Base-by-base conservation (phyloP, 2,113 vertebrate genomes). In the Cyanoramphus novaezelandiae region DNA sequence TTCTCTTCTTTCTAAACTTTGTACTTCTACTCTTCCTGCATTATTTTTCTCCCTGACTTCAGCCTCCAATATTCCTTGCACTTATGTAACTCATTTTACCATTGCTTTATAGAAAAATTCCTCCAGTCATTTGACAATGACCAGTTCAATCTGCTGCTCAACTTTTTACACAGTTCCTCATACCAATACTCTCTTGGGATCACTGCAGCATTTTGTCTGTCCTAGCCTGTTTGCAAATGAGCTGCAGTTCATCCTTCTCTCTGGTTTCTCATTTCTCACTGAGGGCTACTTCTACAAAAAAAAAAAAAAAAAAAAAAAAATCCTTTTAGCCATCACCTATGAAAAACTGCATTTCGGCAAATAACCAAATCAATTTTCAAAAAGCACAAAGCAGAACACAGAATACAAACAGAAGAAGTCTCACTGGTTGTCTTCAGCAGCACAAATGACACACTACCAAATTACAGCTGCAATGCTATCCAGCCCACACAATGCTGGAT, bases 391-490 rank as follows among this genome's bases (percentile, higher is more conserved):
- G 27, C 16, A 44, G 14, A 83, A 35, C 1, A 7, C 3, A 1
- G 7, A 87, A 80, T 6, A 80, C 11, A 55, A 80, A 47, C 17
- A 20, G 18, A 41, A 44, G 8, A 53, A 19, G 21, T 28, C 17
- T 77, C 44, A n/a, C 27, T 11, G 33, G 3, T 28, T 4, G 1
- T 11, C 76, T 65, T 91, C 44, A 86, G 31, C 39, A 72, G 12
- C 0, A 11, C 25, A 76, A 79, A 33, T 2, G 12, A 19, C 17
- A 35, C 6, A 21, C 39, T 69, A n/a, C 13, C 0, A 0, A 74
- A 63, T 49, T 37, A 91, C 3, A 2, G 18, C 1, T 52, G 24
- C n/a, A 72, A 74, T 27, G 10, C 24, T 47, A 49, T 6, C 6
- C 29, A 39, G 21, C 2, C 8, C 52, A 86, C 10, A 57, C 47